Evolutionary conservation across 1,140 invertebrate genomes (phyloP).

Genomic region (Platyura marginata): DNA sequence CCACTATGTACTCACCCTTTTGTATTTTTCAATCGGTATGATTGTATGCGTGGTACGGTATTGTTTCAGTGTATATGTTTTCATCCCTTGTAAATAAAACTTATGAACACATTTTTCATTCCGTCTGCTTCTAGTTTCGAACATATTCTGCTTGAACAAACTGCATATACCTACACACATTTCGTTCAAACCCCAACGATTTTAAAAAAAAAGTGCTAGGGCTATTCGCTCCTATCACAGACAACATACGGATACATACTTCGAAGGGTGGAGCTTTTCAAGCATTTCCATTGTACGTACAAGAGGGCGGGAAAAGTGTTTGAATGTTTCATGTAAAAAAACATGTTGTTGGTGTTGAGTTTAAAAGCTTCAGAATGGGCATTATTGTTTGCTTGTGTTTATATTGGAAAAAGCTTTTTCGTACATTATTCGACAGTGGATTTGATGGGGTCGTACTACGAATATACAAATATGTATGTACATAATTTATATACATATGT

Average conservation of each 20-base stretch:
- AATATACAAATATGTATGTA: no score
- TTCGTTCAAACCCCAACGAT: not conserved
- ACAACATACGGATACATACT: not conserved
- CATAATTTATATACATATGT: no score
- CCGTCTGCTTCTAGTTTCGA: not conserved
- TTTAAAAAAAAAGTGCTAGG: not conserved
- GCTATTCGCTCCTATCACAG: not conserved
- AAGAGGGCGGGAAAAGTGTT: constrained; percentile 1
- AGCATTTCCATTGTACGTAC: not conserved
- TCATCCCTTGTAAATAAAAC: not conserved
- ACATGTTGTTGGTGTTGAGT: constrained; percentile 1
- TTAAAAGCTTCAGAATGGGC: no score
- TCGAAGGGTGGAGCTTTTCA: not conserved
- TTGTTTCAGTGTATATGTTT: not conserved
- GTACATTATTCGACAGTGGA: no score
- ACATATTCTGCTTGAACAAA: not conserved
- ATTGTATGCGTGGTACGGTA: not conserved
- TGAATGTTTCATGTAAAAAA: not conserved
- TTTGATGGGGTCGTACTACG: no score
- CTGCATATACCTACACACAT: not conserved
- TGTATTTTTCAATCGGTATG: not conserved
- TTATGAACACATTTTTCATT: not conserved
- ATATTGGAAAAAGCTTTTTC: not conserved
- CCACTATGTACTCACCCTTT: not conserved
- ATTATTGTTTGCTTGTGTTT: no score